A percentile compares a stretch with the other conserved stretches of the same genome.
Evolutionary conservation across 2,888 invertebrate species (phyloP).

Genomic region (Ophioninae sp.): DNA sequence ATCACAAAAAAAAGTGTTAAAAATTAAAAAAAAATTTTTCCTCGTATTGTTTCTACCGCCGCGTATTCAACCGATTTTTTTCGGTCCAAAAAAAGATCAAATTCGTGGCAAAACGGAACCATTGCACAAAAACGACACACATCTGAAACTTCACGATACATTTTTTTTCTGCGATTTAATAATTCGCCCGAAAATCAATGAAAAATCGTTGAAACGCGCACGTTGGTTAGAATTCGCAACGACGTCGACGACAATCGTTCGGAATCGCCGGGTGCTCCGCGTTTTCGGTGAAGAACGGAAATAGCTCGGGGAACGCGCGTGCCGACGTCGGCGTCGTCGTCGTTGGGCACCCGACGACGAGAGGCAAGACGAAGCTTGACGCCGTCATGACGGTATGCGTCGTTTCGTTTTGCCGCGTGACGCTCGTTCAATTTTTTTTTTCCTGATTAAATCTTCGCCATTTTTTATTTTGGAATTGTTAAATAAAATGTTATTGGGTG

Average conservation of each 20-base stretch:
- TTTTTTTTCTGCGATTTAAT: background rate
- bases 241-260: background rate
- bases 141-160: background rate
- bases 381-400: conserved; percentile 72
- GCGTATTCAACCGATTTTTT: too few relatives aligned
- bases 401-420: conserved; percentile 40
- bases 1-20: too few relatives aligned
- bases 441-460: background rate
- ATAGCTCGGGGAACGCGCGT: conserved; percentile 73
- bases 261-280: conserved; percentile 62
- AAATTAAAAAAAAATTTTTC: too few relatives aligned
- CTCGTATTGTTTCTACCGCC: too few relatives aligned
- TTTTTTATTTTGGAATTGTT: too few relatives aligned
- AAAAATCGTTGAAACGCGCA: background rate
- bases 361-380: conserved; percentile 68
- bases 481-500: too few relatives aligned
- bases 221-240: background rate
- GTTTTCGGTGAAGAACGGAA: conserved; percentile 77
- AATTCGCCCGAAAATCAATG: background rate
- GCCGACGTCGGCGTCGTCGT: conserved; percentile 38
- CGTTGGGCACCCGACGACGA: conserved; percentile 12
- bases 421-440: background rate
- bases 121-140: background rate
- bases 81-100: too few relatives aligned
- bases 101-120: too few relatives aligned